These are phyloP conservation scores for Meles meles DNA, from an alignment of 2,113 vertebrate species.

Conservation along the genomic window DNA sequence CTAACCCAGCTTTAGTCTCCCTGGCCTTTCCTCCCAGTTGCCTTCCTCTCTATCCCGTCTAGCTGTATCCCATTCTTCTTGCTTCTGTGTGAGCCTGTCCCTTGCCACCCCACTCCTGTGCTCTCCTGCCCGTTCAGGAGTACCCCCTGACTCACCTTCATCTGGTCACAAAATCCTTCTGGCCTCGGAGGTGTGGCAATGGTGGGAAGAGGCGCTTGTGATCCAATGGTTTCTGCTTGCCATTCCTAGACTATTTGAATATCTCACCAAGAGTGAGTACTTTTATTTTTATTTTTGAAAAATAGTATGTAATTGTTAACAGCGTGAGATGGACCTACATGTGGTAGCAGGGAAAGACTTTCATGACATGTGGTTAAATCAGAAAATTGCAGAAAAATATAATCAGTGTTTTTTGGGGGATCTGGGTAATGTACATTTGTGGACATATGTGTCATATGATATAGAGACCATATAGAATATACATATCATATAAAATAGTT, in stretches of 20 bases:
- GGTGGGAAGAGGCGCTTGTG: neutral
- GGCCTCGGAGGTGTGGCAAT: neutral
- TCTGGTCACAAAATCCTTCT: neutral
- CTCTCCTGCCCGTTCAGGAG: neutral
- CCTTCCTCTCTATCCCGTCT: neutral
- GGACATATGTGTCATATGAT: neutral
- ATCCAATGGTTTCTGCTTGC: neutral
- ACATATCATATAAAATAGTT: neutral
- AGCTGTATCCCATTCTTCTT: neutral
- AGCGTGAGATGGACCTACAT: neutral
- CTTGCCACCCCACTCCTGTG: fast-evolving
- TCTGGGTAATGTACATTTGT: neutral
- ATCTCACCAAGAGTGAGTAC: neutral
- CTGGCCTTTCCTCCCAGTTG: neutral
- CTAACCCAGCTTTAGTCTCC: neutral
- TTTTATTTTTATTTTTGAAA: conserved; percentile 19
- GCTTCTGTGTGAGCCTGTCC: neutral
- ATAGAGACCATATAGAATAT: neutral
- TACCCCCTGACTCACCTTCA: neutral
- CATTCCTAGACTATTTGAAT: neutral
- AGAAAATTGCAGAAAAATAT: neutral
- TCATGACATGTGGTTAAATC: neutral
- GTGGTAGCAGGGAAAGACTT: neutral
- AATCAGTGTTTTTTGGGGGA: neutral
- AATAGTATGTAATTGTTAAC: neutral